Base-by-base conservation (phyloP, 2,888 invertebrate genomes). In the Agrotis ipsilon region DNA sequence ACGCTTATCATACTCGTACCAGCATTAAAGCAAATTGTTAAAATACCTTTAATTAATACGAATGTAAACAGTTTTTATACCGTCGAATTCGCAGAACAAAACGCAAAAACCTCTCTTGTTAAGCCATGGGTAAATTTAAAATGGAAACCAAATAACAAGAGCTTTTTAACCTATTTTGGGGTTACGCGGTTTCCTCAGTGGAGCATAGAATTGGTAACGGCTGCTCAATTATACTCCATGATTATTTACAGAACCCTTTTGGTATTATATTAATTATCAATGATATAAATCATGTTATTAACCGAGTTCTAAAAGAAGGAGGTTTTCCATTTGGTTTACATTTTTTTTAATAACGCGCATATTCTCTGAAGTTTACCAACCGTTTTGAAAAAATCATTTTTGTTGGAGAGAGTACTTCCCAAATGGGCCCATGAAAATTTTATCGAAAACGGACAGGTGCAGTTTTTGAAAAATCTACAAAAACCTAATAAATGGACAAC, bases 141-240 rank as follows among this genome's bases (percentile, higher is more conserved):
- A 77, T 62, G 72, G 57, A 75, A 73, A 75, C 71, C 68, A 75
- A 72, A 83, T 72, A 83, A 80, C 75, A 80, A 75, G 72, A 54
- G 48, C 54, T 69, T 73, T 83, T 81, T 73, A 81, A 80, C 76
- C 65, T 65, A 62, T 81, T 76, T 72, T 57, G 52, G 63, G 69
- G 74, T 71, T 63, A 58, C 59, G 55, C 60, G 62, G 76, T 70
- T 54, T 71, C 57, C 61, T 61, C 61, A 59, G 43, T 71, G 67
- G 76, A 45, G 65, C 67, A 49, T 62, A 62, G 27, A 61, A 72
- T 71, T 67, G 67, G 49, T 52, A 65, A 54, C 60, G 55, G 27
- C 59, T 71, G 64, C 71, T 75, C 68, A 77, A 74, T 66, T 68
- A 64, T 72, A 21, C 60, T 65, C 27, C 55, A 52, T 11, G 21